These are phyloP conservation scores for Spizaetus ornatus DNA, from an alignment of 2,113 vertebrate genomes.

Conservation along the genomic window DNA sequence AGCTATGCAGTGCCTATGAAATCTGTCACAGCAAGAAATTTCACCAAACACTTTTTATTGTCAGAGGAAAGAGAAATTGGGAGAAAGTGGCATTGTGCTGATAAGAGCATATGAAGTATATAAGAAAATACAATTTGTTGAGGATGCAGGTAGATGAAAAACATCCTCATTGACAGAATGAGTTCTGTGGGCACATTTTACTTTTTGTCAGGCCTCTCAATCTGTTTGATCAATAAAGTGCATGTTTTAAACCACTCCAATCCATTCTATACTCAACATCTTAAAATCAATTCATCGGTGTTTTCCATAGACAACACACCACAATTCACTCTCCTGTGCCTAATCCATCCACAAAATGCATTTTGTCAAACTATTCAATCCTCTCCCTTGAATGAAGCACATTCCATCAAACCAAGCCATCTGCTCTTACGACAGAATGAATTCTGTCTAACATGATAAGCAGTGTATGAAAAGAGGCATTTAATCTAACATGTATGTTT, in stretches of 20 bases:
- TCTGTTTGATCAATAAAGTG: constrained; percentile 44
- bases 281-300: constrained; percentile 2
- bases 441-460: constrained; percentile 11
- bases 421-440: neutral
- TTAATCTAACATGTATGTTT: constrained; percentile 31
- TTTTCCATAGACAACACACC: constrained; percentile 21
- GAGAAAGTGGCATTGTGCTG: neutral
- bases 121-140: constrained; percentile 13
- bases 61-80: neutral
- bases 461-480: neutral
- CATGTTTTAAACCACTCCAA: constrained; percentile 36
- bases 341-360: constrained; percentile 44
- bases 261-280: neutral
- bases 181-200: neutral
- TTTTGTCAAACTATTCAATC: constrained; percentile 34
- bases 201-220: constrained; percentile 37
- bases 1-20: neutral
- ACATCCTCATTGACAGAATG: neutral
- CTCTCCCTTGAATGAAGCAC: neutral
- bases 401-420: constrained; percentile 33
- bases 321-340: neutral
- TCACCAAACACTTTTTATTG: neutral
- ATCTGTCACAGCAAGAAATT: neutral
- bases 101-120: constrained; percentile 15
- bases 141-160: constrained; percentile 26